These are phyloP conservation scores for Amyelois transitella DNA, from an alignment of 1,140 invertebrate species.

Conservation along the genomic window DNA sequence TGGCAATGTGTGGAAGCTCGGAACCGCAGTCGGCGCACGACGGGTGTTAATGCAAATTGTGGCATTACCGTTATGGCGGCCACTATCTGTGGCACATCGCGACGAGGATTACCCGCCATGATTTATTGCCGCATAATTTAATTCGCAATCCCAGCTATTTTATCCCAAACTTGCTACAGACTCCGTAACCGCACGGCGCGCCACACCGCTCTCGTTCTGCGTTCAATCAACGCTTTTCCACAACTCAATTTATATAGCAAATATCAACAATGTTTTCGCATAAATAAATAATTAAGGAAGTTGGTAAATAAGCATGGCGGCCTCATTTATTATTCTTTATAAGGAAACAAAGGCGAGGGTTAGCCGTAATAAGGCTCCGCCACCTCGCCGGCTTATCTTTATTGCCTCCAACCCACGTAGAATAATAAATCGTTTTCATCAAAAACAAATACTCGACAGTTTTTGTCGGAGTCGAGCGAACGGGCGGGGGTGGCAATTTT, in stretches of 20 bases:
- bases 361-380: slow-evolving; percentile 74
- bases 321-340: slow-evolving; percentile 75
- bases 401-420: slow-evolving; percentile 74
- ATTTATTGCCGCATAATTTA: slow-evolving; percentile 36
- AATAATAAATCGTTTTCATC: slow-evolving; percentile 75
- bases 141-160: not conserved
- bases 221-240: slow-evolving; percentile 8
- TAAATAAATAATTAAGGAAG: slow-evolving; percentile 72
- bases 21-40: slow-evolving; percentile 5
- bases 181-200: not conserved
- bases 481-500: slow-evolving; percentile 70
- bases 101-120: slow-evolving; percentile 8
- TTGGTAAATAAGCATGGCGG: slow-evolving; percentile 68
- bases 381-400: slow-evolving; percentile 74
- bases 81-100: slow-evolving; percentile 31
- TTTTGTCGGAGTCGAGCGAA: slow-evolving; percentile 71
- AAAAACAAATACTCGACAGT: slow-evolving; percentile 75
- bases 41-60: slow-evolving; percentile 45
- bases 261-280: slow-evolving; percentile 63
- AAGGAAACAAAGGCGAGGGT: slow-evolving; percentile 74
- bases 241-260: slow-evolving; percentile 36
- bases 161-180: not conserved
- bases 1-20: not conserved
- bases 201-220: not conserved
- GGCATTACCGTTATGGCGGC: slow-evolving; percentile 42